Evolutionary conservation across 2,797 vertebrate genomes (phyloP), one percentile per base, ranked within the genome.

Genomic region (Acestrorhynchus altus): DNA sequence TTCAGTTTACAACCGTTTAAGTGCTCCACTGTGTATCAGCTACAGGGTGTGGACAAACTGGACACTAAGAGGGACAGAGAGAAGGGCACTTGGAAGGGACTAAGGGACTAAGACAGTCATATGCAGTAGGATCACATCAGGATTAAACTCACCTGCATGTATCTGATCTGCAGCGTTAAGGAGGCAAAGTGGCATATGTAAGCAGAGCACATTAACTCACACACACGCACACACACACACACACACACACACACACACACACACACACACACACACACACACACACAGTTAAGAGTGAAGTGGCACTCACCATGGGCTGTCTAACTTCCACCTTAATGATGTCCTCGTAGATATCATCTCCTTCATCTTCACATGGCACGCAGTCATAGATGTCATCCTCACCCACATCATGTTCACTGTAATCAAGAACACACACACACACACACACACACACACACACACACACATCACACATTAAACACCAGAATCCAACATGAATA

Each of bases 261-360:
- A 35, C 31, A 35, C 31, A 74, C 31, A 77, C 71, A 82, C 54
- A 35, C 31, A 35, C 31, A 35, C 31, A 35, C 31, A 35, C 31
- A 35, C 31, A 35, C 31, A 35, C 31, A 74, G 16, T 22, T 40
- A 59, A 28, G 47, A 70, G 51, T 49, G 61, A 49, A 44, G 63
- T 54, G 66, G 61, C 57, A 66, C 93, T 96, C 87, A 99, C 98
- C 97, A 97, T 98, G 88, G 97, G 98, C 92, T 97, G 97, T 90
- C 96, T 96, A 82, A 97, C 97, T 86, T 99, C 98, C 95, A 99
- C 97, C 91, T 96, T 95, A 92, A 99, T 99, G 91, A 99, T 99
- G 91, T 99, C 98, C 91, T 99, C 98, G 0, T 99, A 99, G 92
- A 99, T 98, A 86, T 98, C 98, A 8, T 98, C 98, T 0, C 96